These are phyloP conservation scores for Aquatica leii DNA, from an alignment of 2,888 invertebrate genomes.

Conservation along the genomic window DNA sequence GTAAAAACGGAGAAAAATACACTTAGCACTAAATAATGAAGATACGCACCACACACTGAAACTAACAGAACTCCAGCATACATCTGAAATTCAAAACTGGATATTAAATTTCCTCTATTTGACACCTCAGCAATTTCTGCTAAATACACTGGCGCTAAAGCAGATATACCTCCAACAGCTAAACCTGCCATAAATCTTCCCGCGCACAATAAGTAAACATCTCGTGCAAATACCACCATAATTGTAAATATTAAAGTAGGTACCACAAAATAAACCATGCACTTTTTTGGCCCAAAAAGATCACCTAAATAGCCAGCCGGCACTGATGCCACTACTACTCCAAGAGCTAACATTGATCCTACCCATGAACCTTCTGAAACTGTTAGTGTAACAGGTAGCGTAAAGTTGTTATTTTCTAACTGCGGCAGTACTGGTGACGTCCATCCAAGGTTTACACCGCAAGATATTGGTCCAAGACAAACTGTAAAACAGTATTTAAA, in stretches of 20 bases:
- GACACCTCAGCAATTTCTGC: conserved; percentile 83
- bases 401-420: too few species aligned
- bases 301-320: conserved; percentile 75
- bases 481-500: not conserved
- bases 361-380: conserved; percentile 66
- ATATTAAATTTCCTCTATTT: conserved; percentile 80
- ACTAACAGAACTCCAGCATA: conserved; percentile 79
- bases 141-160: conserved; percentile 74
- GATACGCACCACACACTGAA: conserved; percentile 74
- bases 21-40: conserved; percentile 73
- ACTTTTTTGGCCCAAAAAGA: conserved; percentile 71
- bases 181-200: conserved; percentile 78
- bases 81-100: conserved; percentile 78
- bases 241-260: conserved; percentile 72
- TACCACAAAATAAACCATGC: conserved; percentile 68
- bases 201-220: conserved; percentile 15
- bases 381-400: conserved; percentile 49
- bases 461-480: too few species aligned
- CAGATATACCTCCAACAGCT: conserved; percentile 73
- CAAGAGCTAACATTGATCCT: conserved; percentile 74
- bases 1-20: conserved; percentile 71
- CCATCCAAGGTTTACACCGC: too few species aligned
- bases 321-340: conserved; percentile 75
- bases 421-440: too few species aligned
- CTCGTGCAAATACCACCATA: conserved; percentile 58